Evolutionary conservation across 1,140 invertebrate genomes (phyloP).

Genomic region (Anoplophora glabripennis): DNA sequence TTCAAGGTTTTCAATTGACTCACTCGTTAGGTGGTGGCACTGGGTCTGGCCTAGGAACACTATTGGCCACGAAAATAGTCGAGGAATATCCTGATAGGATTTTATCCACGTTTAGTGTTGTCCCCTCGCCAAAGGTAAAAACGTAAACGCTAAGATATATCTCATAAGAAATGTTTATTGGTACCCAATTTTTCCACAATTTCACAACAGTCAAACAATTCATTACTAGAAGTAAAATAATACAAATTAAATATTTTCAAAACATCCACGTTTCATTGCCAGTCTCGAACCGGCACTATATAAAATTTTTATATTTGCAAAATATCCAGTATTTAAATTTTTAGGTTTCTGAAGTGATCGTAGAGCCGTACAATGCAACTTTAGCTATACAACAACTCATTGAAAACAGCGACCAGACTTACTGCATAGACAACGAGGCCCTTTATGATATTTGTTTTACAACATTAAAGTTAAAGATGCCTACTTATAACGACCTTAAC

Average conservation of each 20-base stretch:
- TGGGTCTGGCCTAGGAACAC: slow-evolving; percentile 75
- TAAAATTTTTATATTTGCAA: no score
- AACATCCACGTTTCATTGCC: no score
- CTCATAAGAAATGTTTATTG: no score
- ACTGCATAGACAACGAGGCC: slow-evolving; percentile 81
- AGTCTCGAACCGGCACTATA: no score
- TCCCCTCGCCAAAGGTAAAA: slow-evolving; percentile 70
- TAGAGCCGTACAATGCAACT: slow-evolving; percentile 75
- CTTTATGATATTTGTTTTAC: slow-evolving; percentile 77
- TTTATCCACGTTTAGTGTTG: slow-evolving; percentile 83
- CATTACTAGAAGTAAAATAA: no score
- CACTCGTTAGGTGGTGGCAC: slow-evolving; percentile 77
- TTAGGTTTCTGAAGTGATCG: slow-evolving; percentile 63
- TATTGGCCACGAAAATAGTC: slow-evolving; percentile 73
- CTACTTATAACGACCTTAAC: slow-evolving; percentile 79
- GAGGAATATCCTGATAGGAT: slow-evolving; percentile 82
- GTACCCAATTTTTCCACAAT: no score
- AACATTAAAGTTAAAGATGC: slow-evolving; percentile 70
- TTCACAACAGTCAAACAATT: no score
- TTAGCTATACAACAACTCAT: slow-evolving; percentile 77
- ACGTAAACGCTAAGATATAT: no score
- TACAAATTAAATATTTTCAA: no score
- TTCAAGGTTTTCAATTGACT: slow-evolving; percentile 76
- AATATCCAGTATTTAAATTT: no score
- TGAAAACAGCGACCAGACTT: slow-evolving; percentile 80